phyloP scores from a whole-genome alignment of 2,797 vertebrate genomes.

The Euthynnus affinis region DNA sequence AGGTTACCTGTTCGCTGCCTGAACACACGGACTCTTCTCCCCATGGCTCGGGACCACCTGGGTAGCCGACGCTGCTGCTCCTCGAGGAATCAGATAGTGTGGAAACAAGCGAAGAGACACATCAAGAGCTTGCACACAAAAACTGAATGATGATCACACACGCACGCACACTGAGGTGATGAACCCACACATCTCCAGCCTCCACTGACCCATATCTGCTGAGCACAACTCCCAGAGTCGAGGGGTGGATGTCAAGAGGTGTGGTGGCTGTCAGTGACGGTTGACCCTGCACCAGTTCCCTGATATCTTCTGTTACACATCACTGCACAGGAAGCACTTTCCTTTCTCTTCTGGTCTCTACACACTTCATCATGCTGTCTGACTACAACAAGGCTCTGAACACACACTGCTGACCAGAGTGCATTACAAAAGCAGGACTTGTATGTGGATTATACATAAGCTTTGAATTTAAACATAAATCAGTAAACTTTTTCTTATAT shows the following conservation, averaged over 20 bases:
- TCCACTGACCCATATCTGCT: constrained; percentile 80
- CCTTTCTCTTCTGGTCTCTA: constrained; percentile 67
- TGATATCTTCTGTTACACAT: constrained; percentile 85
- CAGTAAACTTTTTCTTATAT: background rate
- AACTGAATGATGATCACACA: constrained; percentile 40
- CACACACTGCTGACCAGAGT: constrained; percentile 47
- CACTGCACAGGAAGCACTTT: constrained; percentile 79
- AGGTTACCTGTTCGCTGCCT: constrained; percentile 78
- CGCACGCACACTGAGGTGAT: background rate
- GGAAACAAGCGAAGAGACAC: constrained; percentile 46
- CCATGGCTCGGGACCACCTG: constrained; percentile 81
- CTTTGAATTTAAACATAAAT: constrained; percentile 24
- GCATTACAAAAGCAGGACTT: background rate
- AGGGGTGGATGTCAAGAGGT: constrained; percentile 79
- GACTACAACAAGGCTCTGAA: constrained; percentile 60
- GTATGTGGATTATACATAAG: background rate
- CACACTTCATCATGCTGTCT: constrained; percentile 80
- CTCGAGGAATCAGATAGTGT: constrained; percentile 58
- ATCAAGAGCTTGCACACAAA: constrained; percentile 32
- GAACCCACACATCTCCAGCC: constrained; percentile 60
- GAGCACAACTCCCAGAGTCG: constrained; percentile 69
- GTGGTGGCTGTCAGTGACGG: constrained; percentile 80
- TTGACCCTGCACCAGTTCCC: constrained; percentile 81
- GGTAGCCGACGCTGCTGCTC: constrained; percentile 55
- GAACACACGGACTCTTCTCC: constrained; percentile 71